These are phyloP conservation scores for Ochotona curzoniae DNA, from an alignment of 2,113 vertebrate species.

Conservation along the genomic window DNA sequence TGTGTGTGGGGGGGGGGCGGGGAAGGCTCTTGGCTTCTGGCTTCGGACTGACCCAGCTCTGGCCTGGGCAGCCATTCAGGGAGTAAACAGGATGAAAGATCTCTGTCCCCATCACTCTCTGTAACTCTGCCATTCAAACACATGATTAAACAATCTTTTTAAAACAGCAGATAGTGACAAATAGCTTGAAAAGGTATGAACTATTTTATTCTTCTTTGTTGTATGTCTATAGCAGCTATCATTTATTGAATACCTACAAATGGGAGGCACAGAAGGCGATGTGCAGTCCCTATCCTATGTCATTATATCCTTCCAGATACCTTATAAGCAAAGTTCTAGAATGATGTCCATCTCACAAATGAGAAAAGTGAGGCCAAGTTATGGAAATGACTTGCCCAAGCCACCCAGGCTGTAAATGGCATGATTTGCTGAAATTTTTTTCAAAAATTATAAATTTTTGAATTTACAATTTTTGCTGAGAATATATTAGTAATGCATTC, in stretches of 20 bases:
- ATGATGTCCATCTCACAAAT: neutral
- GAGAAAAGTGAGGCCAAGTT: neutral
- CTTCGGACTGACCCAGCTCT: too few relatives aligned
- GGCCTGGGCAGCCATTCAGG: too few relatives aligned
- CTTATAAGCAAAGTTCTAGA: neutral
- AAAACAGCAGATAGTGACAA: neutral
- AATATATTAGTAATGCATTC: neutral
- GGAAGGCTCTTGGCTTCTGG: too few relatives aligned
- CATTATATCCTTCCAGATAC: neutral
- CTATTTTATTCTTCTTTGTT: neutral
- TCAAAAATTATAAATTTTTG: neutral
- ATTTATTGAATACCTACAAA: constrained; percentile 19
- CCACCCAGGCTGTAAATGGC: neutral
- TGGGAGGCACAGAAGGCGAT: neutral
- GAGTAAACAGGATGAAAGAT: too few relatives aligned
- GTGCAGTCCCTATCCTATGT: neutral
- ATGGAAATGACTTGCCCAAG: neutral
- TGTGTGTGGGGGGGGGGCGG: too few relatives aligned
- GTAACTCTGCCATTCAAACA: too few relatives aligned
- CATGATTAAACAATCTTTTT: too few relatives aligned
- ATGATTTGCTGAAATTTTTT: neutral
- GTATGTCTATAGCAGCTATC: neutral
- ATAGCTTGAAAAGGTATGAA: constrained; percentile 3
- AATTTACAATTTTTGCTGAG: too few relatives aligned
- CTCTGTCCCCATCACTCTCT: too few relatives aligned